phyloP scores from a whole-genome alignment of 2,113 vertebrate genomes.

The Scalopus aquaticus region DNA sequence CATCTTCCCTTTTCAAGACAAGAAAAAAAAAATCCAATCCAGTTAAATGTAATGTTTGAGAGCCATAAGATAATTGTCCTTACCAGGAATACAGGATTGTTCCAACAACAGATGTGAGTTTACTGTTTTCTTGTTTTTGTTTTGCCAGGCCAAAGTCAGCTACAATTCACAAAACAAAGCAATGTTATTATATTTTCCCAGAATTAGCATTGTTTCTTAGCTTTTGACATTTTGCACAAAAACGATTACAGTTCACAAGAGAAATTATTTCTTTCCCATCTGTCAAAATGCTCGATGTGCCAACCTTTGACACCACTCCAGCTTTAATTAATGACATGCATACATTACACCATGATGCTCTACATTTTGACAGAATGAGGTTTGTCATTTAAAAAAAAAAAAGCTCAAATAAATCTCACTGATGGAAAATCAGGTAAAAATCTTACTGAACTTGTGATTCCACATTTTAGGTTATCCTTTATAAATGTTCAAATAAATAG shows the following conservation, averaged over 20 bases:
- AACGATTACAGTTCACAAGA: background rate
- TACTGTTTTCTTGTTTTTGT: conserved; percentile 94
- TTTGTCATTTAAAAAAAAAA: background rate
- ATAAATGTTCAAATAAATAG: background rate
- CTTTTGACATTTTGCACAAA: background rate
- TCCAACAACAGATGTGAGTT: conserved; percentile 92
- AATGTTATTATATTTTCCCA: conserved; percentile 4
- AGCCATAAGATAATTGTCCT: conserved; percentile 69
- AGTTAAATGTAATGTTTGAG: background rate
- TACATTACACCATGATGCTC: background rate
- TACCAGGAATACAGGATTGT: conserved; percentile 95
- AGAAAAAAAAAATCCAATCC: background rate
- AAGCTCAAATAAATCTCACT: background rate
- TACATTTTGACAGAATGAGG: background rate
- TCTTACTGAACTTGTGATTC: background rate
- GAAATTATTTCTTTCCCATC: conserved; percentile 27
- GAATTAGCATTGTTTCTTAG: background rate
- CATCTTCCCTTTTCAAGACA: conserved; percentile 32
- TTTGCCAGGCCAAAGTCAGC: conserved; percentile 95
- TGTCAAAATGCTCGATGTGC: background rate
- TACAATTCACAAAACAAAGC: conserved; percentile 78
- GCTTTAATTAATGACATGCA: background rate
- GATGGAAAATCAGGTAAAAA: background rate
- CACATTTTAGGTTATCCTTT: background rate
- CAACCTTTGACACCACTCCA: background rate